phyloP scores from a whole-genome alignment of 2,113 vertebrate species.

The Phycodurus eques region DNA sequence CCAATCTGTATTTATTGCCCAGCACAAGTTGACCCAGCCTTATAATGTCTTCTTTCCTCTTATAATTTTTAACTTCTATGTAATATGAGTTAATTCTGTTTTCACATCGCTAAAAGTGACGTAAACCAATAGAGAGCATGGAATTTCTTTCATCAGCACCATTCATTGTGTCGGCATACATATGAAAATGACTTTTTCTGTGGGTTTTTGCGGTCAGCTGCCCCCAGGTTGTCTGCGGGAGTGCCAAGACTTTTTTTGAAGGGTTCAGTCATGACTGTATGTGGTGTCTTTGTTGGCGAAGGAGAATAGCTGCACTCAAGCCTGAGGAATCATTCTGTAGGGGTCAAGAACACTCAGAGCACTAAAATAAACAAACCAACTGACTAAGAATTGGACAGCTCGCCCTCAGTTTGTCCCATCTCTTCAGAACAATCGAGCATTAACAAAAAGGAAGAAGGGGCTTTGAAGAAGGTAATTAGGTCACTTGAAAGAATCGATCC shows the following conservation, averaged over 20 bases:
- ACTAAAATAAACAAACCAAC: slow-evolving; percentile 24
- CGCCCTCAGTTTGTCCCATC: slow-evolving; percentile 1
- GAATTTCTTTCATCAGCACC: slow-evolving; percentile 11
- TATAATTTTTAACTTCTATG: background rate
- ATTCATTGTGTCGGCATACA: slow-evolving; percentile 1
- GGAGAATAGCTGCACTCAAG: background rate
- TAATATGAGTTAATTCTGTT: background rate
- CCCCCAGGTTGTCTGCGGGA: slow-evolving; percentile 14
- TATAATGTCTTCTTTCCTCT: background rate
- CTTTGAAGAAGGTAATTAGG: slow-evolving; percentile 38
- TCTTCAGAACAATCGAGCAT: background rate
- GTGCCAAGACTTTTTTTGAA: slow-evolving; percentile 10
- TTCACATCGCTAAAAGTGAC: background rate
- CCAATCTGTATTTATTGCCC: slow-evolving; percentile 15
- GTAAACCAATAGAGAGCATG: slow-evolving; percentile 10
- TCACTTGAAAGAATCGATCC: slow-evolving; percentile 47
- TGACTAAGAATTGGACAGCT: background rate
- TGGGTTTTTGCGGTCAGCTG: background rate
- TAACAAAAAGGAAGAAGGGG: background rate
- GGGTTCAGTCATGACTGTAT: slow-evolving; percentile 14
- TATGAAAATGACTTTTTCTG: background rate
- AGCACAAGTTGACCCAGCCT: background rate
- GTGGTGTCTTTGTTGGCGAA: background rate
- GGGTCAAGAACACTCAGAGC: slow-evolving; percentile 6
- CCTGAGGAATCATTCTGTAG: slow-evolving; percentile 9